A percentile compares a stretch with the other conserved stretches of the same genome.
phyloP scores from a whole-genome alignment of 2,888 invertebrate genomes.

The Phengaris alcon region DNA sequence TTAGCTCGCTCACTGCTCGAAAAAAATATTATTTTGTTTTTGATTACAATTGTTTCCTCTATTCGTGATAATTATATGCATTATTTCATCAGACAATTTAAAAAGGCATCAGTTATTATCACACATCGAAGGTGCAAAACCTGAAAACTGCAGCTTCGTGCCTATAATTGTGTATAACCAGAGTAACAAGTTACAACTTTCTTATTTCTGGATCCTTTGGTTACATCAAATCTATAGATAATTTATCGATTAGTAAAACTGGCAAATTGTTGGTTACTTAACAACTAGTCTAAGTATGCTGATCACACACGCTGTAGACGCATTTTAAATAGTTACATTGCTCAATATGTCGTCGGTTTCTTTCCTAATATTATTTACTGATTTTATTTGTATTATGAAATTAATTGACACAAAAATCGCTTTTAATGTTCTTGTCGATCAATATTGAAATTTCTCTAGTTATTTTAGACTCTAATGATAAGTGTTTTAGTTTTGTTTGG shows the following conservation, averaged over 20 bases:
- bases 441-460: not conserved
- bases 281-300: not conserved
- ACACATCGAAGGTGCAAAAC: not conserved
- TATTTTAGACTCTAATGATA: not conserved
- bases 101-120: not conserved
- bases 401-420: not conserved
- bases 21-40: too few species aligned
- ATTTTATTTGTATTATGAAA: conserved; percentile 7
- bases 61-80: not conserved
- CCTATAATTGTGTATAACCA: not conserved
- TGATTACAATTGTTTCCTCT: not conserved
- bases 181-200: not conserved
- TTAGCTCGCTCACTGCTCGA: too few species aligned
- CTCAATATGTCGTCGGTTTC: not conserved
- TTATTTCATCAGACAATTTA: not conserved
- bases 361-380: conserved; percentile 3
- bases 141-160: conserved; percentile 15
- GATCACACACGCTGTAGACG: not conserved
- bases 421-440: not conserved
- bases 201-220: not conserved
- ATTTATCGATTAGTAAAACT: conserved; percentile 10
- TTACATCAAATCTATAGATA: not conserved
- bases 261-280: conserved; percentile 18
- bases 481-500: not conserved
- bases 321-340: not conserved